Evolutionary conservation across 2,888 invertebrate genomes (phyloP).

Genomic region (Agriopis aurantiaria): DNA sequence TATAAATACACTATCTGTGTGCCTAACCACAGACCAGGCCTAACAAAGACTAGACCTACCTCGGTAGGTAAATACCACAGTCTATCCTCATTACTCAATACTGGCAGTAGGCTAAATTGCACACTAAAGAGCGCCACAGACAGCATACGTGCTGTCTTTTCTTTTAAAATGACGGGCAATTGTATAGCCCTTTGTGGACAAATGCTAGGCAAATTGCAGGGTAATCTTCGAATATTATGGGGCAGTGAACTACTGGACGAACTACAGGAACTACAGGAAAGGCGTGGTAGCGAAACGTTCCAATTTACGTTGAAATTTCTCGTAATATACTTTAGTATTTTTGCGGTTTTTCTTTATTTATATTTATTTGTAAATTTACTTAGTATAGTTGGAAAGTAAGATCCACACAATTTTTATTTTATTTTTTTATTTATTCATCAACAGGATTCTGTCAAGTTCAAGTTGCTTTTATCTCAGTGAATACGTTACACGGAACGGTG

Average conservation of each 20-base stretch:
- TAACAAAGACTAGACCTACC: too few relatives aligned
- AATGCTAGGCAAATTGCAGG: conserved; percentile 70
- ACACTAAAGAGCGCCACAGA: conserved; percentile 9
- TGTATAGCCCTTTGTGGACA: conserved; percentile 68
- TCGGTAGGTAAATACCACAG: conserved; percentile 5
- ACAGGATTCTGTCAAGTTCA: too few relatives aligned
- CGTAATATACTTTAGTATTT: not conserved
- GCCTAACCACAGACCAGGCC: too few relatives aligned
- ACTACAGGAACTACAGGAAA: too few relatives aligned
- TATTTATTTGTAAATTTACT: not conserved
- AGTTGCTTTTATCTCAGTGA: too few relatives aligned
- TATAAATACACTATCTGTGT: too few relatives aligned
- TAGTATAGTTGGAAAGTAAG: too few relatives aligned
- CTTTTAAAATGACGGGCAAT: conserved; percentile 66
- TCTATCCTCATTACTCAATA: conserved; percentile 26
- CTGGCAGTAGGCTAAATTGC: conserved; percentile 22
- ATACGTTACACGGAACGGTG: too few relatives aligned
- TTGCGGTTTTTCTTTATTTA: not conserved
- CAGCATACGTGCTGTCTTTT: conserved; percentile 48
- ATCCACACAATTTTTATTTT: too few relatives aligned
- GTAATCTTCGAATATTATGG: conserved; percentile 57
- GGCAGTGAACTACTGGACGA: conserved; percentile 31
- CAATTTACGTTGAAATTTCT: conserved; percentile 23
- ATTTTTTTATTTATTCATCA: too few relatives aligned
- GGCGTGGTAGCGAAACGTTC: conserved; percentile 13